These are phyloP conservation scores for Dicrostonyx torquatus DNA, from an alignment of 2,797 vertebrate genomes.

Conservation along the genomic window DNA sequence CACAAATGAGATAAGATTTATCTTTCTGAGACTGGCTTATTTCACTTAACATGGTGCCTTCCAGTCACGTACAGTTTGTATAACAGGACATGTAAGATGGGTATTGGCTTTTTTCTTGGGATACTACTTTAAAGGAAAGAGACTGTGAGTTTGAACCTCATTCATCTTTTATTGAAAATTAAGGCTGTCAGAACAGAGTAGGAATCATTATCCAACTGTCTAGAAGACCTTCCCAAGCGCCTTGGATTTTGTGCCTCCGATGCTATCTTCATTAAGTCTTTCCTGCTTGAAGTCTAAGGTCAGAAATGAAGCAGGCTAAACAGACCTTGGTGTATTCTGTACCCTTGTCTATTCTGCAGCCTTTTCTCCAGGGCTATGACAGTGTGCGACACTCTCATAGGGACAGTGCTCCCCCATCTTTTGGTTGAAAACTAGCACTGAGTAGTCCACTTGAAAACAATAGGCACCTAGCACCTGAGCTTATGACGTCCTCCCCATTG, in stretches of 20 bases:
- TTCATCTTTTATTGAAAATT: neutral
- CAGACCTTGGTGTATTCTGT: neutral
- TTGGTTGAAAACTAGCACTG: neutral
- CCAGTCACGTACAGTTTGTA: neutral
- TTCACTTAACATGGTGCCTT: neutral
- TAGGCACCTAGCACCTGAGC: neutral
- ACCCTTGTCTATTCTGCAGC: neutral
- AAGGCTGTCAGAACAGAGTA: neutral
- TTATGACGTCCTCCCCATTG: neutral
- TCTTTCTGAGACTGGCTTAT: neutral
- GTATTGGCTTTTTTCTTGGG: neutral
- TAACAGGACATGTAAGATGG: neutral
- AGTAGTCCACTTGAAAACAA: constrained; percentile 10
- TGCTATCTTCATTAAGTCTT: neutral
- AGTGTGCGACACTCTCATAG: neutral
- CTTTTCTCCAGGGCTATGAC: neutral
- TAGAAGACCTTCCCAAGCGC: neutral
- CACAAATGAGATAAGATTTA: neutral
- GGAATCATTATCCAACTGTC: neutral
- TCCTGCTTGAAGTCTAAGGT: neutral
- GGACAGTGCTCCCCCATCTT: neutral
- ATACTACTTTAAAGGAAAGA: neutral
- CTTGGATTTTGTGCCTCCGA: neutral
- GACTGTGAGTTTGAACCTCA: neutral
- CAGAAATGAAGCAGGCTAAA: neutral